phyloP scores from a whole-genome alignment of 2,888 invertebrate species.

The Smittia sp. region DNA sequence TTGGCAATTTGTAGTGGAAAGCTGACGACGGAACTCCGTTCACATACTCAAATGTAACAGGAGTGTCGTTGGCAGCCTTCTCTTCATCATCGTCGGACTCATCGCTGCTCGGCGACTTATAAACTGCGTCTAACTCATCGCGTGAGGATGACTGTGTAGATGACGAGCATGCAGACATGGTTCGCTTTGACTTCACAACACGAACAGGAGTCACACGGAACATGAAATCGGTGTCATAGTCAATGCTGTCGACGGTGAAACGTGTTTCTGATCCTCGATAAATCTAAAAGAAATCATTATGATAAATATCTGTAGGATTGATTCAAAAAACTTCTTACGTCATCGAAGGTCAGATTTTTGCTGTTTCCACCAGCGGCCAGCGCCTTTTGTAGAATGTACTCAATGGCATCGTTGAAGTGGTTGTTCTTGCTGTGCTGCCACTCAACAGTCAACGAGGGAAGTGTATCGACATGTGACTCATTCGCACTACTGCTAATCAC shows the following conservation, averaged over 20 bases:
- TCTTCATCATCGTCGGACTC: conserved; percentile 34
- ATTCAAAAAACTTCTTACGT: conserved; percentile 53
- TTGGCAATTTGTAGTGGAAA: conserved; percentile 33
- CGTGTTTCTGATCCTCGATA: conserved; percentile 65
- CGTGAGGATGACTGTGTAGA: conserved; percentile 22
- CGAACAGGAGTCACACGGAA: conserved; percentile 78
- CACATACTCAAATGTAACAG: conserved; percentile 32
- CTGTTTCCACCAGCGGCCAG: conserved; percentile 53
- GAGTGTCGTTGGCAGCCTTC: conserved; percentile 9
- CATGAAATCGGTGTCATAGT: conserved; percentile 71
- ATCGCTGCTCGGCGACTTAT: conserved; percentile 22
- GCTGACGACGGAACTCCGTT: conserved; percentile 23
- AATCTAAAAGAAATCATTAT: conserved; percentile 55
- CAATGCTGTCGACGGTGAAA: conserved; percentile 65
- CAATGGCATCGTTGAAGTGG: conserved; percentile 62
- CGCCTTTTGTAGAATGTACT: conserved; percentile 68
- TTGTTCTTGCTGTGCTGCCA: conserved; percentile 63
- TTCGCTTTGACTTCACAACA: conserved; percentile 47
- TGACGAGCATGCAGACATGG: conserved; percentile 24
- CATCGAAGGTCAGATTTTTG: conserved; percentile 62
- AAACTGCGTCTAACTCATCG: conserved; percentile 23
- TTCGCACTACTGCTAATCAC: neutral
- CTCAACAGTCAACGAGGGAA: conserved; percentile 55
- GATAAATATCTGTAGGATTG: conserved; percentile 20
- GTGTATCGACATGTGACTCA: conserved; percentile 42